Conservation (phyloP, 2,888 invertebrate species). For the Anoncus sp. region DNA sequence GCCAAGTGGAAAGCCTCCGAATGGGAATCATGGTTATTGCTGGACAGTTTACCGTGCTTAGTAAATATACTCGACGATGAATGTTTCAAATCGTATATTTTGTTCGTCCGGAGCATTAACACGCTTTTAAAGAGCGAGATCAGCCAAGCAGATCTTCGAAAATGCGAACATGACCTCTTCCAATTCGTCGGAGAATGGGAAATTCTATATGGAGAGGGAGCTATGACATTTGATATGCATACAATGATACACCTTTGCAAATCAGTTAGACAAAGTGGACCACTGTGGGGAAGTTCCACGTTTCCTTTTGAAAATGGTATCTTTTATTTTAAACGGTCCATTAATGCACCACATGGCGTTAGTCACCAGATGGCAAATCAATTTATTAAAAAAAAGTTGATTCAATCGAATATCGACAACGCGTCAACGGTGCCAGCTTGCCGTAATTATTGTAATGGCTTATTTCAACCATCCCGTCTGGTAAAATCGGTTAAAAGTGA, state of each 20-base stretch:
- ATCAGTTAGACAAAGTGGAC: conserved; percentile 47
- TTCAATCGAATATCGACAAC: conserved; percentile 30
- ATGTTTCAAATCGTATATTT: conserved; percentile 34
- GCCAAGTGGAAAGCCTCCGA: conserved; percentile 44
- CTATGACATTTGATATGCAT: conserved; percentile 53
- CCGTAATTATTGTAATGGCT: conserved; percentile 40
- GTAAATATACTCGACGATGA: conserved; percentile 38
- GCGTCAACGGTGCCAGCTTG: conserved; percentile 10
- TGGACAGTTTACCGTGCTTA: conserved; percentile 46
- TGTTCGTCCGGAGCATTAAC: conserved; percentile 34
- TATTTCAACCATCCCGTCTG: conserved; percentile 23
- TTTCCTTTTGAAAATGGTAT: conserved; percentile 55
- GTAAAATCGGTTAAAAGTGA: too few species aligned
- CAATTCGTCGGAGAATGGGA: conserved; percentile 52
- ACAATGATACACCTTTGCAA: conserved; percentile 42
- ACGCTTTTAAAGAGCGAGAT: conserved; percentile 31
- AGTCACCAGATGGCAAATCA: conserved; percentile 42
- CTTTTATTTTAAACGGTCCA: too few species aligned
- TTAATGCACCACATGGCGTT: conserved; percentile 32
- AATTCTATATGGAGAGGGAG: conserved; percentile 42
- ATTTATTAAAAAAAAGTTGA: conserved; percentile 9
- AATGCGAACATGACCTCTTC: conserved; percentile 42
- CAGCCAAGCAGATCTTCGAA: conserved; percentile 17
- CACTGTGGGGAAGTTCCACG: conserved; percentile 48
- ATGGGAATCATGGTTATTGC: conserved; percentile 47